A percentile compares a stretch with the other conserved stretches of the same genome.
These are phyloP conservation scores for Henricia sp. DNA, from an alignment of 53 echinoderm and acorn worm genomes.

Conservation along the genomic window DNA sequence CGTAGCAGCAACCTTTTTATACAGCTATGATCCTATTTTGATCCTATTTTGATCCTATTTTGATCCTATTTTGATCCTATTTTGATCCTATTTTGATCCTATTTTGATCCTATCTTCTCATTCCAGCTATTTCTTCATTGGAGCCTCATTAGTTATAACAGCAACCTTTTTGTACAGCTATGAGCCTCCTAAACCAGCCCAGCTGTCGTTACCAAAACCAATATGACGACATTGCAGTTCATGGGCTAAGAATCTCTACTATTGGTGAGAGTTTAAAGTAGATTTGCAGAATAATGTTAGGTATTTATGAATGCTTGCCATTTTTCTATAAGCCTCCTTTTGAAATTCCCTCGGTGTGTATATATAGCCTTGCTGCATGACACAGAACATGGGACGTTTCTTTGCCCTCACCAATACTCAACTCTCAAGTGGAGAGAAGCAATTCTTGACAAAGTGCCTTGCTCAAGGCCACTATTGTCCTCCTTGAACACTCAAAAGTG, in stretches of 20 bases:
- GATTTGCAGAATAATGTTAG: too few relatives aligned
- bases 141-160: constrained; percentile 76
- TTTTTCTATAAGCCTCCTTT: too few relatives aligned
- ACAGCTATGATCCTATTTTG: background rate
- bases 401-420: too few relatives aligned
- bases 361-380: too few relatives aligned
- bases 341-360: too few relatives aligned
- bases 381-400: too few relatives aligned
- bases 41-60: background rate
- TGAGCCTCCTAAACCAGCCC: constrained; percentile 51
- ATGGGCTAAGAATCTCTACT: background rate
- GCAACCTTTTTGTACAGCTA: constrained; percentile 93
- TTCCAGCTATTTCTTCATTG: constrained; percentile 89
- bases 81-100: background rate
- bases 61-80: background rate
- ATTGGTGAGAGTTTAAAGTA: too few relatives aligned
- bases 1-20: background rate
- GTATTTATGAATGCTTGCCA: too few relatives aligned
- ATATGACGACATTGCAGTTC: background rate
- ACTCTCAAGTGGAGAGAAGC: too few relatives aligned
- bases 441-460: too few relatives aligned
- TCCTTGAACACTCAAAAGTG: too few relatives aligned
- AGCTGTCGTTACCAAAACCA: constrained; percentile 18
- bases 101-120: background rate
- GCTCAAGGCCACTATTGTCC: too few relatives aligned